Conservation (phyloP, 2,113 vertebrate species). For the Corynorhinus townsendii region DNA sequence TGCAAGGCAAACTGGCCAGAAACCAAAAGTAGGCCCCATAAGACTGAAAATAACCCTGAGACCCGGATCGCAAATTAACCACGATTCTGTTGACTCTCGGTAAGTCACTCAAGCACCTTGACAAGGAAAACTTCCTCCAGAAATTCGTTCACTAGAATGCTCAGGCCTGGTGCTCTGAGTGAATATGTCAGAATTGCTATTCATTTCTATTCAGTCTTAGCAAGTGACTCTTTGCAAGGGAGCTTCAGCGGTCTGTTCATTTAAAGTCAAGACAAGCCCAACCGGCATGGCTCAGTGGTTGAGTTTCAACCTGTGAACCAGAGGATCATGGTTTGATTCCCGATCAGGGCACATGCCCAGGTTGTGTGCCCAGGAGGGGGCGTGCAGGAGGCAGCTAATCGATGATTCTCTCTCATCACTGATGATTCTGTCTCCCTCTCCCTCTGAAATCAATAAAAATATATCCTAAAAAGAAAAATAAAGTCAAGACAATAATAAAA, state of each 20-base stretch:
- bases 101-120: background rate
- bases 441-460: too few relatives aligned
- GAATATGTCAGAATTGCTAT: background rate
- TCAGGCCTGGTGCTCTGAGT: background rate
- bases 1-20: background rate
- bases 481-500: background rate
- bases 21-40: conserved; percentile 27
- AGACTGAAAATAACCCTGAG: conserved; percentile 41
- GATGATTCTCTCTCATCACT: too few relatives aligned
- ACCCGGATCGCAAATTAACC: background rate
- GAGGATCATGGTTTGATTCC: too few relatives aligned
- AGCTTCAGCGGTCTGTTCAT: background rate
- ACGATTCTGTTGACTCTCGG: background rate
- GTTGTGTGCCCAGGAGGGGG: too few relatives aligned
- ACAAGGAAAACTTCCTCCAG: background rate
- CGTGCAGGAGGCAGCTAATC: too few relatives aligned
- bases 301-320: too few relatives aligned
- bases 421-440: too few relatives aligned
- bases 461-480: background rate
- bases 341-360: too few relatives aligned
- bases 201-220: background rate
- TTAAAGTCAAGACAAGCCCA: background rate
- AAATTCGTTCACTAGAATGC: background rate
- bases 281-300: too few relatives aligned
- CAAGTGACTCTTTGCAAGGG: background rate